Evolutionary conservation across 2,888 invertebrate species (phyloP).

Genomic region (Dasysyrphus tricinctus): DNA sequence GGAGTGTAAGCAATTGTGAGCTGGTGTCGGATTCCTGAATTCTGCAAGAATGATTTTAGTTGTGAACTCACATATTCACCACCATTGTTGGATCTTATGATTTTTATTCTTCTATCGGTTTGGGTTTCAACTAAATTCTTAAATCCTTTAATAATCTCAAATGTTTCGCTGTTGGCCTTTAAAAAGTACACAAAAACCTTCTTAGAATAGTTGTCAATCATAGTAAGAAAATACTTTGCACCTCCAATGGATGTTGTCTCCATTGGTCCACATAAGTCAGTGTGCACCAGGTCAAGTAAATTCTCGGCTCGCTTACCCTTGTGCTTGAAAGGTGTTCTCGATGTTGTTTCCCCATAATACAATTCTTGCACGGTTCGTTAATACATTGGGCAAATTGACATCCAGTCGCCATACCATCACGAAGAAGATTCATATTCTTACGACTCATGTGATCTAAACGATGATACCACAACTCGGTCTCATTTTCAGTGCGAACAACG

Average conservation of each 20-base stretch:
- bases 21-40: constrained; percentile 15
- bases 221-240: not conserved
- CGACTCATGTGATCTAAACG: no score
- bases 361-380: not conserved
- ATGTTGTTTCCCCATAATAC: not conserved
- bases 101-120: no score
- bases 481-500: no score
- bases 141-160: not conserved
- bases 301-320: not conserved
- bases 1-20: constrained; percentile 4
- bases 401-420: no score
- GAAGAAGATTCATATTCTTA: no score
- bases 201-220: not conserved
- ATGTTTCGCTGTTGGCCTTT: not conserved
- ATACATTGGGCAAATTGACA: not conserved
- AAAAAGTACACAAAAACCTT: not conserved
- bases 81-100: not conserved
- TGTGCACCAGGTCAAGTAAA: not conserved
- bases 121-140: no score
- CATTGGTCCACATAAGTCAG: no score
- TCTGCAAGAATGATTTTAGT: constrained; percentile 5
- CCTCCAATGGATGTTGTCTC: not conserved
- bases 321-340: not conserved
- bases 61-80: not conserved
- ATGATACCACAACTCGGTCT: no score